Percentiles rank a stretch among this genome's conserved stretches.
Conservation (phyloP, 2,888 invertebrate species). For the Pristionchus japonicus region DNA sequence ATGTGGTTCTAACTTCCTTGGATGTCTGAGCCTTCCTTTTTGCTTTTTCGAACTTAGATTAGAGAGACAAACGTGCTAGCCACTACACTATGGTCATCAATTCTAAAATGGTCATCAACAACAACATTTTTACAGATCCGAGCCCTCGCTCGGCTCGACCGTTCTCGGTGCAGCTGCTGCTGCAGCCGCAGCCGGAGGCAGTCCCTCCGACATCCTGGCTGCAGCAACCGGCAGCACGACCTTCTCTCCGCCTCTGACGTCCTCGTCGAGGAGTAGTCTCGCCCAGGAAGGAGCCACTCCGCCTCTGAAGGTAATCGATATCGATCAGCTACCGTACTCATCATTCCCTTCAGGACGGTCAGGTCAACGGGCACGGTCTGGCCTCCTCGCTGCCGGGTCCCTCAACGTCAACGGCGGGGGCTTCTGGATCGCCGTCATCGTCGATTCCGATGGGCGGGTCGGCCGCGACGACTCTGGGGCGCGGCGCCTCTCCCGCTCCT, state of each 20-base stretch:
- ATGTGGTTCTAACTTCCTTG: slow-evolving; percentile 43
- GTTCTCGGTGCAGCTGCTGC: neutral
- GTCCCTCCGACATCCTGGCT: neutral
- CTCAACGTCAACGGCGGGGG: slow-evolving; percentile 31
- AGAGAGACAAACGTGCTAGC: neutral
- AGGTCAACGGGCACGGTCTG: neutral
- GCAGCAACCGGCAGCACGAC: slow-evolving; percentile 31
- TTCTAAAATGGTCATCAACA: neutral
- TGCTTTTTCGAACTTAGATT: neutral
- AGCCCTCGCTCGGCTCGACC: slow-evolving; percentile 8
- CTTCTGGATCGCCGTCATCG: slow-evolving; percentile 43
- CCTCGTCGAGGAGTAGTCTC: slow-evolving; percentile 14
- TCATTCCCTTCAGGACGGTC: slow-evolving; percentile 1
- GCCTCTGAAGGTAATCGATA: slow-evolving; percentile 42
- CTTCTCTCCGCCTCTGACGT: slow-evolving; percentile 43
- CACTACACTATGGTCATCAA: neutral
- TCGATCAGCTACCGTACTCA: neutral
- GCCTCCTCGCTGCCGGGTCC: neutral
- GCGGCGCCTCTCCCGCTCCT: neutral
- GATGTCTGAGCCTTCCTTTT: slow-evolving; percentile 38
- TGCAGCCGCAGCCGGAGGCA: neutral
- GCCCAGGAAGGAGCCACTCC: slow-evolving; percentile 41
- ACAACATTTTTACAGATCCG: slow-evolving; percentile 7
- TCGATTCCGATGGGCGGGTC: slow-evolving; percentile 34
- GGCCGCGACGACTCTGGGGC: neutral